Evolutionary conservation across 2,888 invertebrate genomes (phyloP).

Genomic region (Junonia oenone): DNA sequence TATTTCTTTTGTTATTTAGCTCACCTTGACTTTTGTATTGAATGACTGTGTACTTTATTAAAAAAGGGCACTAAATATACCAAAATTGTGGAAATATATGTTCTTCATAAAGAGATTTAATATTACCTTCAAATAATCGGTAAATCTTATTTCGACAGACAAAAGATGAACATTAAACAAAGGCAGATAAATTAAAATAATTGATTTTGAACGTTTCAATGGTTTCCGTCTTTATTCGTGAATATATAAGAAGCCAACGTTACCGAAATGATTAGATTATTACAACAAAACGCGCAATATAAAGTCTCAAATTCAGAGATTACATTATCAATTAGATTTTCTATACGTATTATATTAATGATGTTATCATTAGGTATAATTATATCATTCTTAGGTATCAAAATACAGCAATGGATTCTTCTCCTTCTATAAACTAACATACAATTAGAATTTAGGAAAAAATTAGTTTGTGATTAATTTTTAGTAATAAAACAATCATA

Average conservation of each 20-base stretch:
- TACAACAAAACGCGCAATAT: neutral
- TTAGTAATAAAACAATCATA: no score
- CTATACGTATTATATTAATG: no score
- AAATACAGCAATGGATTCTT: no score
- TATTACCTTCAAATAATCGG: neutral
- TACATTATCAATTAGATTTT: no score
- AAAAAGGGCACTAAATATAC: neutral
- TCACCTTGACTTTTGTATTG: neutral
- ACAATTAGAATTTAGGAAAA: no score
- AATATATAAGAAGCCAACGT: neutral
- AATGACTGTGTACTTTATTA: no score
- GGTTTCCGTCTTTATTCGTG: neutral
- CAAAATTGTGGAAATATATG: neutral
- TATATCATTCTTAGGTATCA: no score
- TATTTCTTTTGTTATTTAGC: neutral
- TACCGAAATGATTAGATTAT: neutral
- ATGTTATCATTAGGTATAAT: no score
- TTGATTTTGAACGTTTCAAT: conserved; percentile 2
- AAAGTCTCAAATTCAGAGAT: neutral
- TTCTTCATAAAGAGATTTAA: neutral
- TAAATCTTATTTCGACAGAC: conserved; percentile 1
- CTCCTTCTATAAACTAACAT: no score
- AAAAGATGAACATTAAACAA: neutral
- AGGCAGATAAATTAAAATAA: conserved; percentile 1
- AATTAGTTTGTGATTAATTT: no score